These are phyloP conservation scores for Sapayoa aenigma DNA, from an alignment of 2,113 vertebrate genomes.

Conservation along the genomic window DNA sequence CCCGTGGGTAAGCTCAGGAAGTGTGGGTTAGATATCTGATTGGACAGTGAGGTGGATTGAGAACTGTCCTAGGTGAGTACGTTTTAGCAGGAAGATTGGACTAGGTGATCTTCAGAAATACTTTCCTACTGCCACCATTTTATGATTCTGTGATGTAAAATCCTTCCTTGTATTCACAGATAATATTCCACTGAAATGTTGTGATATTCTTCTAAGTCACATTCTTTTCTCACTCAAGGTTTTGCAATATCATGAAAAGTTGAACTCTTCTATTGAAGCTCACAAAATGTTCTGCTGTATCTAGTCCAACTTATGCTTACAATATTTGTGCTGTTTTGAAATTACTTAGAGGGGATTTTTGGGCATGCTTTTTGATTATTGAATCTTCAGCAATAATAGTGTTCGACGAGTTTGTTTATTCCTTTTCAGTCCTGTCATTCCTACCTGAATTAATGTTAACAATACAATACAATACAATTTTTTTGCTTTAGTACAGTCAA, in stretches of 20 bases:
- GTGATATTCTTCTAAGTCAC: background rate
- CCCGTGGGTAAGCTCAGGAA: background rate
- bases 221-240: background rate
- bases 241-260: background rate
- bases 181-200: background rate
- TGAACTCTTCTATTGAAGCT: background rate
- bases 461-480: background rate
- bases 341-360: too few species aligned
- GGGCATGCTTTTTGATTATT: background rate
- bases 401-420: background rate
- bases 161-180: background rate
- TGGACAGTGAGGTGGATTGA: background rate
- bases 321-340: too few species aligned
- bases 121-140: fast-evolving
- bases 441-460: background rate
- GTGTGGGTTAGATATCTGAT: fast-evolving
- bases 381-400: background rate
- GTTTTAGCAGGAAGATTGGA: background rate
- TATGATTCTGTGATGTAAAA: background rate
- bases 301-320: too few species aligned
- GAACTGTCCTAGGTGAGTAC: background rate
- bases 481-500: background rate
- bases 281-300: too few species aligned
- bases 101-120: background rate
- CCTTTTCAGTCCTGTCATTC: background rate